Percentiles rank a stretch among this genome's conserved stretches.
phyloP scores from a whole-genome alignment of 2,797 vertebrate species.

The Gambelia wislizenii region DNA sequence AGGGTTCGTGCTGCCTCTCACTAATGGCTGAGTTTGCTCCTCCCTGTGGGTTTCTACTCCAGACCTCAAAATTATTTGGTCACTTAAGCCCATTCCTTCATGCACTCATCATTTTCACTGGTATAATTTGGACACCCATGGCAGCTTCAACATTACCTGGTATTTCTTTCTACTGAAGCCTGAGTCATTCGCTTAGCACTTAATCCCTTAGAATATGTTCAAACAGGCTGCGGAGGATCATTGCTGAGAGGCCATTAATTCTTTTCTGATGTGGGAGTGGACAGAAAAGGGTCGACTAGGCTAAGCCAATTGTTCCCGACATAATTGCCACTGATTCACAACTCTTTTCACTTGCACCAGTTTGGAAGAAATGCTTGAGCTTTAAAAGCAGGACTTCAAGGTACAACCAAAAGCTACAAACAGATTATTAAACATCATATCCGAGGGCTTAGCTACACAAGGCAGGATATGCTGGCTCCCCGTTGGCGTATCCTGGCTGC shows the following conservation, averaged over 20 bases:
- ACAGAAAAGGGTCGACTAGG: background rate
- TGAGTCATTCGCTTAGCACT: background rate
- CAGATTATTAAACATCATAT: background rate
- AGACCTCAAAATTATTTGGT: background rate
- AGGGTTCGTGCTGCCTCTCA: background rate
- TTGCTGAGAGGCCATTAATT: background rate
- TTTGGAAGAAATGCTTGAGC: background rate
- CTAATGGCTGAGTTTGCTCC: too few species aligned
- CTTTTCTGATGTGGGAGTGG: background rate
- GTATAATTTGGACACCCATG: background rate
- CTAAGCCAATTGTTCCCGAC: background rate
- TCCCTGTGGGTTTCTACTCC: background rate
- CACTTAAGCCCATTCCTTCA: background rate
- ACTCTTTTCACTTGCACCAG: background rate
- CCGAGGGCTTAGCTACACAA: too few species aligned
- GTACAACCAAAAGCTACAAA: background rate
- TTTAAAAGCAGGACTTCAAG: background rate
- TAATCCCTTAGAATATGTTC: background rate
- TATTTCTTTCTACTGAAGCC: background rate
- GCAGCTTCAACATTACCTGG: background rate
- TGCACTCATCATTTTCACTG: too few species aligned
- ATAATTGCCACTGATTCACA: background rate
- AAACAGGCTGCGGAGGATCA: background rate
- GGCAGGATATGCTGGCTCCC: too few species aligned
- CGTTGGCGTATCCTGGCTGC: too few species aligned